Evolutionary conservation across 2,888 invertebrate species (phyloP).

Genomic region (Epirrhoe tristata): DNA sequence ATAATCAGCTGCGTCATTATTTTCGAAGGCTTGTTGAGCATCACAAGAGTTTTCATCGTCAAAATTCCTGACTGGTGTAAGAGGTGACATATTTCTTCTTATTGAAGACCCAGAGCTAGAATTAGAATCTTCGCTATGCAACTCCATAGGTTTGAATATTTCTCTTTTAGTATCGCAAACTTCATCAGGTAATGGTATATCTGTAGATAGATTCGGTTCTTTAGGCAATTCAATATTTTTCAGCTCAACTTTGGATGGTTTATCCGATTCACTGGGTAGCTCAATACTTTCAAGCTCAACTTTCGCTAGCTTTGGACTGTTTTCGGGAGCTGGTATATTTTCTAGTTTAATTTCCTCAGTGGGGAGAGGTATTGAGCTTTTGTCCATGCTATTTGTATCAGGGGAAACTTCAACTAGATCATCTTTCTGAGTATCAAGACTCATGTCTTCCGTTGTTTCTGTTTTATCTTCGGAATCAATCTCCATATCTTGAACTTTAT

Average conservation of each 20-base stretch:
- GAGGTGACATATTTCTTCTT: constrained; percentile 77
- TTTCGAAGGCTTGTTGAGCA: constrained; percentile 79
- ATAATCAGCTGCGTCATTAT: constrained; percentile 63
- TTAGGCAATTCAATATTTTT: constrained; percentile 70
- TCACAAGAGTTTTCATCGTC: constrained; percentile 81
- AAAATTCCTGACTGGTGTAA: constrained; percentile 79
- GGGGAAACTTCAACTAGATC: constrained; percentile 21
- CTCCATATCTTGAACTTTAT: constrained; percentile 66
- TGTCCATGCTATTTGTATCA: constrained; percentile 59
- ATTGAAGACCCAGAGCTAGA: constrained; percentile 77
- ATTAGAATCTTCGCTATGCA: constrained; percentile 70
- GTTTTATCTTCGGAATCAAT: constrained; percentile 48
- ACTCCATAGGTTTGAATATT: constrained; percentile 66
- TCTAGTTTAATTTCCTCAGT: constrained; percentile 72
- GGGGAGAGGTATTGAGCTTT: constrained; percentile 64
- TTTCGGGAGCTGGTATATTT: constrained; percentile 74
- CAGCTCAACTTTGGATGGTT: constrained; percentile 61
- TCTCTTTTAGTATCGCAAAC: constrained; percentile 55
- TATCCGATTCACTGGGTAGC: constrained; percentile 65
- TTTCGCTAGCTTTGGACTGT: constrained; percentile 62
- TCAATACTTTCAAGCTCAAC: constrained; percentile 69
- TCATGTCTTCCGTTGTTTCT: constrained; percentile 45
- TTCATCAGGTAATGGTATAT: constrained; percentile 71
- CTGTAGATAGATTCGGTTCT: constrained; percentile 55
- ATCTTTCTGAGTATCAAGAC: constrained; percentile 40